Base-by-base conservation (phyloP, 2,113 vertebrate species). In the Daphoenositta chrysoptera region DNA sequence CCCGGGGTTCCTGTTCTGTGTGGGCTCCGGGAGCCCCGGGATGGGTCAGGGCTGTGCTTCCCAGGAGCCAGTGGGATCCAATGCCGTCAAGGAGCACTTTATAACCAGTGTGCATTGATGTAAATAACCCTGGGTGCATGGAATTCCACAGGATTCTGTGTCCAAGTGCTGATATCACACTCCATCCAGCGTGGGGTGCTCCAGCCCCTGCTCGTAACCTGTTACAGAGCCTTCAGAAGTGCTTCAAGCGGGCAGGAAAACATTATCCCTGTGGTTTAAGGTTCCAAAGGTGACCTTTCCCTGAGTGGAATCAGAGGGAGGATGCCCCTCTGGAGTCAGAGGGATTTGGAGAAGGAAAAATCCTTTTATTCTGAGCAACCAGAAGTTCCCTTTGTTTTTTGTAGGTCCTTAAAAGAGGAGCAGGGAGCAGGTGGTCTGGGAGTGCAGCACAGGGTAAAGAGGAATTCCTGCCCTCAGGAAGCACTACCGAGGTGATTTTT, bases 221-320 rank as follows among this genome's bases (percentile, higher is more conserved):
- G 1, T 53, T 28, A 6, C 79, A 50, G 37, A 42, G 40, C 48
- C 89, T 87, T 68, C 65, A 31, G 33, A 81, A 87, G 56, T 3
- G 26, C 72, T 94, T 51, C 23, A 44, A 51, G 58, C 0, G 1
- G 79, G 60, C 61, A 83, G 53, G 14, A 58, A 82, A 87, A 51
- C 16, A 1, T 10, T 20, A 35, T 78, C 58, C 75, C 47, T 22
- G 33, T 5, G 45, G n/a, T 28, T 82, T 64, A 15, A 53, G 57
- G 50, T 95, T 66, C 87, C 66, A 65, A 40, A 83, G 71, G 78
- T 53, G 78, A 69, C 86, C 51, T 80, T 30, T 72, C 44, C 80
- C 33, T 27, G 47, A 30, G 35, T 31, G 13, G 51, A 47, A 13
- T 18, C 6, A 15, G 44, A 76, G 50, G 66, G n/a, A 78, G 40